Percentiles rank a stretch among this genome's conserved stretches.
phyloP scores from a whole-genome alignment of 2,797 vertebrate species.

The Cottoperca gobio region DNA sequence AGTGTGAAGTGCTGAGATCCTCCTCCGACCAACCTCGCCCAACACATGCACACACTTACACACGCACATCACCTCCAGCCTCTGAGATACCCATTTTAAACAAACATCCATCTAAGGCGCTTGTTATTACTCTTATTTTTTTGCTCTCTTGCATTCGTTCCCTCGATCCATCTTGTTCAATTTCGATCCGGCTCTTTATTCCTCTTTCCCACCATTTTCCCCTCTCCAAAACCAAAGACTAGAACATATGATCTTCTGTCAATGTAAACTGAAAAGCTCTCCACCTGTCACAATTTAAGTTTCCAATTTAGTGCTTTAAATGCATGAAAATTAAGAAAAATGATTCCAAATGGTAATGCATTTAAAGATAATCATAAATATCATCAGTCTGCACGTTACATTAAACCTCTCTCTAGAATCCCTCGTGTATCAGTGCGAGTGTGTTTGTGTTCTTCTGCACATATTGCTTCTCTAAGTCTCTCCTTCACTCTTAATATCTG shows the following conservation, averaged over 20 bases:
- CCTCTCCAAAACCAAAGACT: no score
- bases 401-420: background rate
- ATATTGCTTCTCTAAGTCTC: background rate
- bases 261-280: background rate
- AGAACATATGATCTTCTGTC: no score
- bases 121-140: conserved; percentile 11
- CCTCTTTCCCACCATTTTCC: background rate
- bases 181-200: background rate
- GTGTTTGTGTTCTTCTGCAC: background rate
- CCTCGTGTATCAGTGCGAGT: background rate
- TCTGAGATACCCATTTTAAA: background rate
- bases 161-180: background rate
- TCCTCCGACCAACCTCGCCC: conserved; percentile 1
- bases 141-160: background rate
- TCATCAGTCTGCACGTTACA: background rate
- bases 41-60: background rate
- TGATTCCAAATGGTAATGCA: background rate
- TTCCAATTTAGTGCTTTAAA: background rate
- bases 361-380: background rate
- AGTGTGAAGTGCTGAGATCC: conserved; percentile 31
- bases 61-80: conserved; percentile 14
- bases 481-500: no score
- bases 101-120: conserved; percentile 46
- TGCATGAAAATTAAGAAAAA: background rate
- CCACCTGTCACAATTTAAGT: background rate